phyloP scores from a whole-genome alignment of 2,113 vertebrate species.

The Cynopterus brachyotis region DNA sequence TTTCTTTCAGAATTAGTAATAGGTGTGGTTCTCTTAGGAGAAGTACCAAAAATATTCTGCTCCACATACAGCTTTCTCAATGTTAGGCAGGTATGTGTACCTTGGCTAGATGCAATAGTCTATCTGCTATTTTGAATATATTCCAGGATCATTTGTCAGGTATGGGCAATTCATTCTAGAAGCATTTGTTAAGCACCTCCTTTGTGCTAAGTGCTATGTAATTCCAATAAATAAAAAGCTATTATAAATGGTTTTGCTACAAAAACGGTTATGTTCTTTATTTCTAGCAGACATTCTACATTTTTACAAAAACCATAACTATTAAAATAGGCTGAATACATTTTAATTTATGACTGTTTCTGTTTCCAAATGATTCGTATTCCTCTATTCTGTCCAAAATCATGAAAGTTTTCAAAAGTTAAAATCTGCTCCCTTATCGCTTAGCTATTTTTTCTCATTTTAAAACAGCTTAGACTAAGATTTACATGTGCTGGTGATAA shows the following conservation, averaged over 20 bases:
- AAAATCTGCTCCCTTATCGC: background rate
- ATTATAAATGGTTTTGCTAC: background rate
- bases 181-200: background rate
- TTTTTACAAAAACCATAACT: background rate
- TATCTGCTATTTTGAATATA: slow-evolving; percentile 6
- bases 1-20: slow-evolving; percentile 53
- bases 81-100: background rate
- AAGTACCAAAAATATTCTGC: slow-evolving; percentile 50
- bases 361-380: background rate
- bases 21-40: slow-evolving; percentile 37
- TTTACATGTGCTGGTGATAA: background rate
- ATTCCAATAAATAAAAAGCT: slow-evolving; percentile 12
- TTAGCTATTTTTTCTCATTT: slow-evolving; percentile 48
- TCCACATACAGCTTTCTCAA: slow-evolving; percentile 53
- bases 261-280: background rate
- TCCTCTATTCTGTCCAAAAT: slow-evolving; percentile 1
- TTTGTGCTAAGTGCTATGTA: background rate
- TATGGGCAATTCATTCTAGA: slow-evolving; percentile 14
- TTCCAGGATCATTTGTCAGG: slow-evolving; percentile 60
- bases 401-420: background rate
- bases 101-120: background rate
- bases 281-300: background rate
- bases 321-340: background rate
- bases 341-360: background rate
- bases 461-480: slow-evolving; percentile 57